These are phyloP conservation scores for Xylophagus ater DNA, from an alignment of 2,888 invertebrate species.

Conservation along the genomic window DNA sequence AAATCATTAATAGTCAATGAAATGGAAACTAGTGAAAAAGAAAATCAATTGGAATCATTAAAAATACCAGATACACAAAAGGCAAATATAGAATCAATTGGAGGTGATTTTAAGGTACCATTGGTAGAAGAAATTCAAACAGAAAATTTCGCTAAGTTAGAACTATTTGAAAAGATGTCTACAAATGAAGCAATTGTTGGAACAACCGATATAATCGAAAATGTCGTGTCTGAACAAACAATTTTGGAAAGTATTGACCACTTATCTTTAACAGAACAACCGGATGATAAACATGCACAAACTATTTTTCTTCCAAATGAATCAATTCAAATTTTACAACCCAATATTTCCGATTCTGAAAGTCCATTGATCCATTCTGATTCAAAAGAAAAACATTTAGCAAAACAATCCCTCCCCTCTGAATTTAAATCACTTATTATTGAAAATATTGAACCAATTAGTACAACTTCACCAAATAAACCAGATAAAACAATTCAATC, in stretches of 20 bases:
- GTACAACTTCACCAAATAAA: slow-evolving; percentile 27
- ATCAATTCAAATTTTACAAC: slow-evolving; percentile 42
- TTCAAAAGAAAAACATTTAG: slow-evolving; percentile 2
- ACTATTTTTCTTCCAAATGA: slow-evolving; percentile 9
- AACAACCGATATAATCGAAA: slow-evolving; percentile 32
- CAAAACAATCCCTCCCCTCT: slow-evolving; percentile 6
- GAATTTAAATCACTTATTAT: slow-evolving; percentile 10
- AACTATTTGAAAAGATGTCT: slow-evolving; percentile 16
- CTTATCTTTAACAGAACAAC: not conserved
- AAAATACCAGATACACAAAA: slow-evolving; percentile 27
- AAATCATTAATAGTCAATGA: slow-evolving; percentile 51
- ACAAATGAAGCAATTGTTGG: slow-evolving; percentile 34
- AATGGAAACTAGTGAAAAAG: slow-evolving; percentile 53
- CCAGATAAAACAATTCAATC: slow-evolving; percentile 37
- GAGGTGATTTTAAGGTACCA: slow-evolving; percentile 40
- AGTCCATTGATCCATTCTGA: not conserved
- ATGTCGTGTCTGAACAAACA: slow-evolving; percentile 17
- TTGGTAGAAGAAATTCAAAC: slow-evolving; percentile 41
- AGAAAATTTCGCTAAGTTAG: slow-evolving; percentile 20
- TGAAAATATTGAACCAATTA: slow-evolving; percentile 8
- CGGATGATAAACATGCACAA: slow-evolving; percentile 2
- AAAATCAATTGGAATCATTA: slow-evolving; percentile 42
- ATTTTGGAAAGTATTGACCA: slow-evolving; percentile 6
- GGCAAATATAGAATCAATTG: slow-evolving; percentile 24
- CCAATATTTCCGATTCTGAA: slow-evolving; percentile 12